phyloP scores from a whole-genome alignment of 2,113 vertebrate genomes.

The Oreochromis tanganicae region DNA sequence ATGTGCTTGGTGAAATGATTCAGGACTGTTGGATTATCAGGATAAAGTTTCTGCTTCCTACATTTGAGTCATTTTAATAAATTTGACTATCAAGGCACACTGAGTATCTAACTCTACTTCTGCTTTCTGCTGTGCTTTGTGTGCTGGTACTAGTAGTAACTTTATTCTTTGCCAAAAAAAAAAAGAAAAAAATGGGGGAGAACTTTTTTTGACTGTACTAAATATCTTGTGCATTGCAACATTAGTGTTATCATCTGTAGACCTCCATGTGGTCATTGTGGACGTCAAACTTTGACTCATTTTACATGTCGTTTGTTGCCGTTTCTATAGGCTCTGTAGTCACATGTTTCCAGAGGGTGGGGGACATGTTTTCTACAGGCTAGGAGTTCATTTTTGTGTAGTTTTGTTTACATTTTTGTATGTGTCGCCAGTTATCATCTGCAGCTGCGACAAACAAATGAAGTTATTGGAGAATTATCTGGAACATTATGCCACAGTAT shows the following conservation, averaged over 20 bases:
- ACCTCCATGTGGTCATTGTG: accelerated
- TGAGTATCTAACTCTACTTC: too few relatives aligned
- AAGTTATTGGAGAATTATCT: not conserved
- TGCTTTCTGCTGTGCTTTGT: too few relatives aligned
- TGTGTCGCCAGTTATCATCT: not conserved
- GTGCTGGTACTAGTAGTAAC: too few relatives aligned
- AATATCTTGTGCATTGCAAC: not conserved
- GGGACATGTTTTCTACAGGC: not conserved
- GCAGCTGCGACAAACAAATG: not conserved
- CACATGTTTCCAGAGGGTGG: not conserved
- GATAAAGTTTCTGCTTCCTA: too few relatives aligned
- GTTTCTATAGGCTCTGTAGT: not conserved
- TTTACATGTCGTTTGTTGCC: not conserved
- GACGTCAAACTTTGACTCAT: not conserved
- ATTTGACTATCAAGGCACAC: too few relatives aligned
- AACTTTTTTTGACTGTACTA: too few relatives aligned
- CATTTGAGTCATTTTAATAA: too few relatives aligned
- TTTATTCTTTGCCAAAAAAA: too few relatives aligned
- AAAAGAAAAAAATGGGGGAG: too few relatives aligned
- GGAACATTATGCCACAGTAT: not conserved
- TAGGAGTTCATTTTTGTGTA: not conserved
- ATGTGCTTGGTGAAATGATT: too few relatives aligned
- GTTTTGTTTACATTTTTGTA: not conserved
- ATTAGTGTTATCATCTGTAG: not conserved
- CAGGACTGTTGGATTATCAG: too few relatives aligned